Conservation (phyloP, 2,888 invertebrate species). For the Esperia sulphurella region DNA sequence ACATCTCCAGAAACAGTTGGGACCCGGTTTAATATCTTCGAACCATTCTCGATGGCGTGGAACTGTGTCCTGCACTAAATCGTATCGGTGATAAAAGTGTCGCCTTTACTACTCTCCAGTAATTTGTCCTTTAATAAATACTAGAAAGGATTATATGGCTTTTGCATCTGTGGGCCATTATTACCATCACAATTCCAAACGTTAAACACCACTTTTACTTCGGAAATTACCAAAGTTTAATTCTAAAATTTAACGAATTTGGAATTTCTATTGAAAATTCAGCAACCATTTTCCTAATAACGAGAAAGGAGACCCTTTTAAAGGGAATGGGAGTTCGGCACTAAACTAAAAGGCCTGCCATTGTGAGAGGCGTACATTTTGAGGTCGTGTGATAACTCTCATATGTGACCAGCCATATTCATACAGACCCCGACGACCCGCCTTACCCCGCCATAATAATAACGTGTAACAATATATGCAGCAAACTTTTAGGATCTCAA, state of each 20-base stretch:
- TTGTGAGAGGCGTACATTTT: slow-evolving; percentile 28
- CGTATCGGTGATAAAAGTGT: slow-evolving; percentile 42
- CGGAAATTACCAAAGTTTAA: slow-evolving; percentile 2
- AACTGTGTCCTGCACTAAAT: slow-evolving; percentile 45
- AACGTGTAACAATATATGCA: slow-evolving; percentile 41
- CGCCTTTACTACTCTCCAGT: slow-evolving; percentile 39
- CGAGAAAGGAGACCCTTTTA: slow-evolving; percentile 24
- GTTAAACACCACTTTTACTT: slow-evolving; percentile 1
- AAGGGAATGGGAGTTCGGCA: slow-evolving; percentile 29
- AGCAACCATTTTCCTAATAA: slow-evolving; percentile 21
- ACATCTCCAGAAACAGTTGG: slow-evolving; percentile 38
- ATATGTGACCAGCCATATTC: slow-evolving; percentile 43
- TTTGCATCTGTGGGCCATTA: background rate
- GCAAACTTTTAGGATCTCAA: slow-evolving; percentile 39
- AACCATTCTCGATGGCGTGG: slow-evolving; percentile 29
- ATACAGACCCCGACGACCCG: slow-evolving; percentile 40
- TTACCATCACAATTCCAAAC: background rate
- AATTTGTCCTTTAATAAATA: slow-evolving; percentile 28
- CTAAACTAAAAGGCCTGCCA: slow-evolving; percentile 34
- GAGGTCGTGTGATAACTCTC: slow-evolving; percentile 35
- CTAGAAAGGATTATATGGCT: background rate
- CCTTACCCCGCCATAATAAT: slow-evolving; percentile 32
- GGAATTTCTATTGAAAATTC: slow-evolving; percentile 17
- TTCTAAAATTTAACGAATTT: slow-evolving; percentile 12
- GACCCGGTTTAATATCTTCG: slow-evolving; percentile 44